Evolutionary conservation across 2,797 vertebrate species (phyloP).

Genomic region (Diceros bicornis): DNA sequence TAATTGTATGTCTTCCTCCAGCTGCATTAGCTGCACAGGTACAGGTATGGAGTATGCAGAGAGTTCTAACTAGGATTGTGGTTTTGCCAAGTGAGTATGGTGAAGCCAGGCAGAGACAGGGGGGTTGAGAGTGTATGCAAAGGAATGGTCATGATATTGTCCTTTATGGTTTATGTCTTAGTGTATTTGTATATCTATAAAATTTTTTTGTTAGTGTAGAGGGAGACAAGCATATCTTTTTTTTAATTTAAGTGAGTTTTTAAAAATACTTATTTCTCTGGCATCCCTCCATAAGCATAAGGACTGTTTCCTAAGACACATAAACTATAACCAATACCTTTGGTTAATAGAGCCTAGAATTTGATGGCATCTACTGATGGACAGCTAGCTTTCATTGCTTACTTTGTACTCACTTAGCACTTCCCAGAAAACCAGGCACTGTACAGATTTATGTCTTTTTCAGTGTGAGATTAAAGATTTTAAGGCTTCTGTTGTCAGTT

Average conservation of each 20-base stretch:
- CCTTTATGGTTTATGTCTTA: background rate
- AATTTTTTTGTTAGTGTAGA: background rate
- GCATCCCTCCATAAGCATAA: background rate
- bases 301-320: background rate
- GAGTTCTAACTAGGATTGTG: background rate
- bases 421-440: background rate
- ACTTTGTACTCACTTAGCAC: background rate
- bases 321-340: background rate
- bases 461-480: background rate
- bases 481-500: background rate
- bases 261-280: background rate
- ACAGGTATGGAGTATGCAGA: background rate
- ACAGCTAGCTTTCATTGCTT: background rate
- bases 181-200: background rate
- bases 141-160: background rate
- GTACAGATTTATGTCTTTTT: background rate
- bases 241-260: background rate
- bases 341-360: background rate
- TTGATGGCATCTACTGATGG: background rate
- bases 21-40: background rate
- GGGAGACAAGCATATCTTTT: background rate
- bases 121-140: background rate
- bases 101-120: background rate
- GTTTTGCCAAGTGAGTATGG: background rate
- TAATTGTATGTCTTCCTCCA: background rate